Evolutionary conservation across 2,888 invertebrate species (phyloP).

Genomic region (Hirtodrosophila confusa): DNA sequence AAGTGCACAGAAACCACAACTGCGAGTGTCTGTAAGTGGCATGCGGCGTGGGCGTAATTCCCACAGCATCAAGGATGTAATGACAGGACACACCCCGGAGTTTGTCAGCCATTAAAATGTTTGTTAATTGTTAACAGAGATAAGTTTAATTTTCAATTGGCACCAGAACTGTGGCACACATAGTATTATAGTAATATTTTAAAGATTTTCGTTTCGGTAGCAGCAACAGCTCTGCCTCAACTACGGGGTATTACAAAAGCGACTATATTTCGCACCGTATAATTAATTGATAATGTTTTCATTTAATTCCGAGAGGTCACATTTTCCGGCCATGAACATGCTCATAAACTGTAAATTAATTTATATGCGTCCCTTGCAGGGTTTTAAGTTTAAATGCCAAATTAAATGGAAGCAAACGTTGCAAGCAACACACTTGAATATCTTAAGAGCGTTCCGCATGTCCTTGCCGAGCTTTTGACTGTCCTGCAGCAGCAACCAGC

Average conservation of each 20-base stretch:
- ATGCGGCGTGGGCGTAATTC: background rate
- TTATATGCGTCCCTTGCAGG: slow-evolving; percentile 34
- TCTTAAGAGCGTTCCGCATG: slow-evolving; percentile 2
- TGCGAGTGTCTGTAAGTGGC: background rate
- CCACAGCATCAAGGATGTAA: slow-evolving; percentile 14
- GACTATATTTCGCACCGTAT: background rate
- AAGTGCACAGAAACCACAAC: slow-evolving; percentile 1
- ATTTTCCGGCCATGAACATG: slow-evolving; percentile 17
- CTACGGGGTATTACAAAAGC: background rate
- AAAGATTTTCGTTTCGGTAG: slow-evolving; percentile 4
- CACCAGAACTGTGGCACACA: too few species aligned
- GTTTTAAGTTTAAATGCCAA: slow-evolving; percentile 34
- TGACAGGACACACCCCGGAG: background rate
- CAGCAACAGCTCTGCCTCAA: background rate
- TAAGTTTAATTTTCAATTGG: background rate
- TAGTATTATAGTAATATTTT: too few species aligned
- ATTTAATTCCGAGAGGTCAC: slow-evolving; percentile 16
- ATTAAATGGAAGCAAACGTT: slow-evolving; percentile 23
- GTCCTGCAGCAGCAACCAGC: slow-evolving; percentile 29
- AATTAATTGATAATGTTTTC: slow-evolving; percentile 19
- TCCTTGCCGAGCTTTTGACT: slow-evolving; percentile 23
- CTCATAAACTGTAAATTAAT: slow-evolving; percentile 27
- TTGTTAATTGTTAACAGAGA: slow-evolving; percentile 1
- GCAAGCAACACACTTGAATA: slow-evolving; percentile 1
- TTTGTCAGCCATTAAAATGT: slow-evolving; percentile 5